Evolutionary conservation across 1,140 invertebrate species (phyloP), one percentile per base, ranked within the genome.

Genomic region (Camponotus vicinus): DNA sequence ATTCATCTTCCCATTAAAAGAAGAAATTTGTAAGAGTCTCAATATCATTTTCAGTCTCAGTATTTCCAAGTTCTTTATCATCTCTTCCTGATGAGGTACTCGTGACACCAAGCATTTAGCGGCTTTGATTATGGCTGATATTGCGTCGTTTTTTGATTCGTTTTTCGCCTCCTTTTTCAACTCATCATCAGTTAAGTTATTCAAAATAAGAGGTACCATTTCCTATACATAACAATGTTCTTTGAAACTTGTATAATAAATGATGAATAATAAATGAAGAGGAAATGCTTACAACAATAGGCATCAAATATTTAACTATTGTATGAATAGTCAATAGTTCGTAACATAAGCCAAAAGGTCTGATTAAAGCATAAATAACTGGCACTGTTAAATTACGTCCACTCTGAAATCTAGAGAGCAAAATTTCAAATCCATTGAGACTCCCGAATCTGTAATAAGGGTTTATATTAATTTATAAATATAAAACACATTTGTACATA

Each of bases 1-100:
- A 94, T 99, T 99, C 99, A 99, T 99, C 96, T 99, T 99, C 11
- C 99, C 99, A 96, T 99, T 99, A 93, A 99, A 99, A 57, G 98
- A 99, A 18, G 99, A 99, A 93, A 99, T 99, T 96, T 99, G 98
- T 75, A 99, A 95, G 91, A 99, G 97, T 93, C 98, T 97, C 86
- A 99, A 95, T 91, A 99, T 99, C 98, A 99, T 99, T 96, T 99
- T 99, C 86, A 99, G 96, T 91, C 98, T 97, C 96, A 99, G 99
- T 95, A 99, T 98, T 96, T 99, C 99, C 87, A 99, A 96, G 92
- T 97, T 98, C 95, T 98, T 97, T 93, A 98, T 97, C 89, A 97
- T 97, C 92, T 98, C 98, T 92, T 98, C 98, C 91, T 98, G 97
- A 92, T 97, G 97, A 9, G 97, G 97, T 75, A 98, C 96, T 85